Conservation (phyloP, 2,797 vertebrate species). For the Peromyscus nudipes region DNA sequence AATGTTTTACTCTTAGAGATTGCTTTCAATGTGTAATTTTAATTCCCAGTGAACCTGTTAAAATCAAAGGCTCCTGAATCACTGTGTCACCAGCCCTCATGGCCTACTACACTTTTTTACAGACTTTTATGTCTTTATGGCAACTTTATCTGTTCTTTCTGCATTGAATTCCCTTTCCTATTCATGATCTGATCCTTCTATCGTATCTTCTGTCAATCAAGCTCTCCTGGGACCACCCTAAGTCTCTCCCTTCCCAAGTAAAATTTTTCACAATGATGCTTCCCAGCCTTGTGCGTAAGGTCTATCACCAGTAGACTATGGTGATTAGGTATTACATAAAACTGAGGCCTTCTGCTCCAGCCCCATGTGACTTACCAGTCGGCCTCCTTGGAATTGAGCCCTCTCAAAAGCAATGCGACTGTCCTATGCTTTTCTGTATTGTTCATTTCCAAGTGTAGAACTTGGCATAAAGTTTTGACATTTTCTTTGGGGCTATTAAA, state of each 20-base stretch:
- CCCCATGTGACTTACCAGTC: background rate
- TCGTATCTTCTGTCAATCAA: background rate
- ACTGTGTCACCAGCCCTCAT: too few relatives aligned
- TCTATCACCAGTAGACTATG: background rate
- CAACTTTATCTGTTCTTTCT: background rate
- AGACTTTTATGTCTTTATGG: background rate
- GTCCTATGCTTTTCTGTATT: background rate
- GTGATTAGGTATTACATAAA: background rate
- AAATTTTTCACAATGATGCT: background rate
- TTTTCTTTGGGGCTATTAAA: background rate
- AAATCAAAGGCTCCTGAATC: background rate
- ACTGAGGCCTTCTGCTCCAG: background rate
- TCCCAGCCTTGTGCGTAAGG: background rate
- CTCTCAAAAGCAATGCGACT: background rate
- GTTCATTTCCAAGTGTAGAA: background rate
- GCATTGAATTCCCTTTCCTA: background rate
- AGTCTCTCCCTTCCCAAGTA: background rate
- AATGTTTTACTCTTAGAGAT: background rate
- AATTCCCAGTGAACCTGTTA: background rate
- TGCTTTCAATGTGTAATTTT: slow-evolving; percentile 7
- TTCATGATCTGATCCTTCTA: background rate
- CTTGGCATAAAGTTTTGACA: background rate
- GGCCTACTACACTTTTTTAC: background rate
- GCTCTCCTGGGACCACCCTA: background rate
- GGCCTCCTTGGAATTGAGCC: background rate